These are phyloP conservation scores for Coccyzus lansbergi DNA, from an alignment of 2,797 vertebrate genomes.

Conservation along the genomic window DNA sequence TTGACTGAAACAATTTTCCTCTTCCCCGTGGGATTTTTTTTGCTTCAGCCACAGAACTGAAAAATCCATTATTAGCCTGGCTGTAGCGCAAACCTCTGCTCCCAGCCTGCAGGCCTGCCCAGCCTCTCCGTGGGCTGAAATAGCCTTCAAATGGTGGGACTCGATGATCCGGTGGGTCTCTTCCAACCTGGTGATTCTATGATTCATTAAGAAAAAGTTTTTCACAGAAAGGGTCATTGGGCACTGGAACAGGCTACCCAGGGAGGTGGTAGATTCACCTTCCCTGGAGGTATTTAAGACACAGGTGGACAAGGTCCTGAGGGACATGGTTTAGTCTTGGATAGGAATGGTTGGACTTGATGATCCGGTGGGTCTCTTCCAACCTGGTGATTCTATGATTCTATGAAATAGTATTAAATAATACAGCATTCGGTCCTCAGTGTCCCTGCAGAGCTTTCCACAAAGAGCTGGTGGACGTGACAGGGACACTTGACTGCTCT, in stretches of 20 bases:
- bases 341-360: no score
- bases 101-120: conserved; percentile 6
- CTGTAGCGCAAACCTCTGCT: neutral
- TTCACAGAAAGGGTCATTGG: no score
- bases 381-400: no score
- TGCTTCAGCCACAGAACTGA: conserved; percentile 44
- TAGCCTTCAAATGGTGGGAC: neutral
- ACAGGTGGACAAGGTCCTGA: no score
- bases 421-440: neutral
- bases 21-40: conserved; percentile 18
- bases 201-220: no score
- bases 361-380: no score
- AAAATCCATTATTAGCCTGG: conserved; percentile 61
- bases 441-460: neutral
- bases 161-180: no score
- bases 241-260: no score
- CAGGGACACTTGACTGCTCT: neutral
- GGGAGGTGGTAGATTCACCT: no score
- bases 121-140: neutral
- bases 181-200: no score
- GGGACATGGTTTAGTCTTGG: no score
- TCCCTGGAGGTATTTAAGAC: no score
- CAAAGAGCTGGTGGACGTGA: neutral
- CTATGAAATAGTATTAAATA: neutral
- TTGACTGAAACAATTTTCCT: conserved; percentile 27